Conservation (phyloP, 2,797 vertebrate species). For the Oreochromis grahami region DNA sequence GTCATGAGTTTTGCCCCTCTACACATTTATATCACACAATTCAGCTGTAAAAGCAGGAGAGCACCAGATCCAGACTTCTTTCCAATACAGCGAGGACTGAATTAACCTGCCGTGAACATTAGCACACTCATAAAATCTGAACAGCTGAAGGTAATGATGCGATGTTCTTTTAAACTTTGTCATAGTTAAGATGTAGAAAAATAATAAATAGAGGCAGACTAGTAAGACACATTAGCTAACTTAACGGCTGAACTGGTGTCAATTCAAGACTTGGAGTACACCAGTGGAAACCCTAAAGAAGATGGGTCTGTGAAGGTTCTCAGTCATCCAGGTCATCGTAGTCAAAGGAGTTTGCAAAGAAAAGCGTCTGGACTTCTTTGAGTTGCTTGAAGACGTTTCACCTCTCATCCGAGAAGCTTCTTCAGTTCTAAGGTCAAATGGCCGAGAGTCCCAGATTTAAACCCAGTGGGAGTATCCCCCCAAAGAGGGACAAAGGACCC, state of each 20-base stretch:
- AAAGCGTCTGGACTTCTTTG: too few species aligned
- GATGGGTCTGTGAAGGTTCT: too few species aligned
- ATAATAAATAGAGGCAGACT: neutral
- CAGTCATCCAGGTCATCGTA: too few species aligned
- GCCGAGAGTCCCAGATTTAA: too few species aligned
- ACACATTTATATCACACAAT: neutral
- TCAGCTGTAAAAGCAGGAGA: neutral
- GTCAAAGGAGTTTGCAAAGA: too few species aligned
- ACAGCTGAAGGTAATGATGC: neutral
- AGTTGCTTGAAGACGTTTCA: too few species aligned
- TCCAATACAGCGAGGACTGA: rapidly evolving
- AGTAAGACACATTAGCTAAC: neutral
- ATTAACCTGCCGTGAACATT: neutral
- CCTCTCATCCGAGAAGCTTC: too few species aligned
- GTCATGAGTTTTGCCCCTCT: neutral
- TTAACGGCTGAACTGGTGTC: neutral
- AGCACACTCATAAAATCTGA: neutral
- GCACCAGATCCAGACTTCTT: rapidly evolving
- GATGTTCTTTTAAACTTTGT: neutral
- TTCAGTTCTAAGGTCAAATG: too few species aligned
- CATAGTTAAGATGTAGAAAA: neutral
- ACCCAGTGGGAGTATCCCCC: too few species aligned
- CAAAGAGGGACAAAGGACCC: too few species aligned
- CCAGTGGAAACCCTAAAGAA: neutral
- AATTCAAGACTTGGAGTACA: neutral